phyloP scores from a whole-genome alignment of 2,797 vertebrate genomes.

The Lagorchestes hirsutus region DNA sequence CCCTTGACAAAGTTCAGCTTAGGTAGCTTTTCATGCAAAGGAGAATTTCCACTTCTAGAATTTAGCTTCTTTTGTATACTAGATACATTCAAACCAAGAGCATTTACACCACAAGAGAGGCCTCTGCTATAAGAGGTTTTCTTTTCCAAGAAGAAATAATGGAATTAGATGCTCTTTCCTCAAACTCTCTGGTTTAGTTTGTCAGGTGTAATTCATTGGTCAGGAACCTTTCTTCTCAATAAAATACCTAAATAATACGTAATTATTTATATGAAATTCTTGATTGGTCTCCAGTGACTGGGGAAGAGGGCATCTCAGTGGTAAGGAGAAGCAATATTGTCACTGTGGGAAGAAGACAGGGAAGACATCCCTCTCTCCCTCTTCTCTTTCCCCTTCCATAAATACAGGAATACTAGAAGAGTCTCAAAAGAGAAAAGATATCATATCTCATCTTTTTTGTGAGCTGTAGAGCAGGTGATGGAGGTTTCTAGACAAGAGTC shows the following conservation, averaged over 20 bases:
- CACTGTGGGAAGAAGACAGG: no score
- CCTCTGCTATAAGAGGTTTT: not conserved
- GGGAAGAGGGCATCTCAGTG: not conserved
- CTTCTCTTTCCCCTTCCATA: no score
- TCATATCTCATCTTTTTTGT: not conserved
- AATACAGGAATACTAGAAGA: not conserved
- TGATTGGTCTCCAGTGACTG: not conserved
- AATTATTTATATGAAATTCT: conserved; percentile 33
- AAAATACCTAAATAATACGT: conserved; percentile 23
- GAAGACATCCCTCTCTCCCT: no score
- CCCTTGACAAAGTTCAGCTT: conserved; percentile 3
- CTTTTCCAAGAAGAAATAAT: not conserved
- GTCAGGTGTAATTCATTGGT: conserved; percentile 26
- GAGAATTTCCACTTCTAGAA: conserved; percentile 1
- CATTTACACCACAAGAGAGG: not conserved
- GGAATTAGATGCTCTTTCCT: not conserved
- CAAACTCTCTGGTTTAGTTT: not conserved
- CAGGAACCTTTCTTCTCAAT: conserved; percentile 7
- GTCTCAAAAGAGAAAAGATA: not conserved
- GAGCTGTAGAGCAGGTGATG: not conserved
- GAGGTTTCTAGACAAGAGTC: not conserved
- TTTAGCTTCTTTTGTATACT: conserved; percentile 12
- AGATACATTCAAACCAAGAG: not conserved
- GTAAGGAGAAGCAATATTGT: not conserved
- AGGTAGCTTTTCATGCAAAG: not conserved